A percentile compares a stretch with the other conserved stretches of the same genome.
phyloP scores from a whole-genome alignment of 1,140 invertebrate species.

The Apis cerana region DNA sequence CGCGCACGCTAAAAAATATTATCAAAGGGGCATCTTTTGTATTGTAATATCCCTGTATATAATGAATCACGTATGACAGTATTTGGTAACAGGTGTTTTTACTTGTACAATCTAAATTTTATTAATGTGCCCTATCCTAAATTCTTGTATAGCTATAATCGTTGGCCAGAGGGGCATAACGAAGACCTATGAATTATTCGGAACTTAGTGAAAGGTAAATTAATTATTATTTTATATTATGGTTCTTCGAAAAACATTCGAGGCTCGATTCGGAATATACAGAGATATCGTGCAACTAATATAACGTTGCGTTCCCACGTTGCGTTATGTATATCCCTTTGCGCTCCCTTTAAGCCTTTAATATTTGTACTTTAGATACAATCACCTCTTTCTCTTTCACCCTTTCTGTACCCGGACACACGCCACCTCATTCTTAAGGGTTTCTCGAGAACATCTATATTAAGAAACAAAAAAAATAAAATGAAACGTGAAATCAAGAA shows the following conservation, averaged over 20 bases:
- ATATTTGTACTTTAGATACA: constrained; percentile 51
- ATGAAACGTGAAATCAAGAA: background rate
- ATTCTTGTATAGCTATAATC: background rate
- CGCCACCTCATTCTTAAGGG: background rate
- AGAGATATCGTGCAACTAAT: constrained; percentile 38
- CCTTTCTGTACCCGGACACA: constrained; percentile 6
- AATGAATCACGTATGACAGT: constrained; percentile 13
- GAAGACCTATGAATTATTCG: background rate
- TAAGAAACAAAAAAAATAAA: background rate
- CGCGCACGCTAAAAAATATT: background rate
- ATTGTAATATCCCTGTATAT: constrained; percentile 47
- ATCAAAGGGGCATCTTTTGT: constrained; percentile 8
- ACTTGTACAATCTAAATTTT: background rate
- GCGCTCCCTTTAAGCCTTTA: constrained; percentile 32
- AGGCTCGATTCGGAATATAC: constrained; percentile 29
- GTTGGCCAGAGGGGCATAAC: background rate
- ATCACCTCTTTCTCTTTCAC: constrained; percentile 32
- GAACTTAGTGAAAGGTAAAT: background rate
- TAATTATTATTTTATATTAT: background rate
- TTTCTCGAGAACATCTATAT: background rate
- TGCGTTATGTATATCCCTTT: constrained; percentile 57
- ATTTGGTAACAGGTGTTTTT: background rate
- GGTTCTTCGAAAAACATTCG: background rate
- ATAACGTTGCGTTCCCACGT: constrained; percentile 57
- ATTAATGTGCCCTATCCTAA: background rate